phyloP scores from a whole-genome alignment of 2,888 invertebrate species.

The Epinotia brunnichana region DNA sequence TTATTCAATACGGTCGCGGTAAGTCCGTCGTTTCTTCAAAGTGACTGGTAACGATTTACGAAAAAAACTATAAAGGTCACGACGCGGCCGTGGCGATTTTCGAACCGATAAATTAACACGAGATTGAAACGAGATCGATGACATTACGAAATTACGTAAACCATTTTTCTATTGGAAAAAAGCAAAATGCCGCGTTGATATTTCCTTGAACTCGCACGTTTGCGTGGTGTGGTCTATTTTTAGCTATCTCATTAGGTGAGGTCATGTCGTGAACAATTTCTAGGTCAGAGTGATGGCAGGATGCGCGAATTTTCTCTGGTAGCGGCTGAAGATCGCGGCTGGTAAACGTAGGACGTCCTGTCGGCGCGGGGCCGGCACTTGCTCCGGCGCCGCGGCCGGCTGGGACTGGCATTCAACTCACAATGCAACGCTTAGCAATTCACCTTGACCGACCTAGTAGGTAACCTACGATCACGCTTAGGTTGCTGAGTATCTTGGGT shows the following conservation, averaged over 20 bases:
- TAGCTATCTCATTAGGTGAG: slow-evolving; percentile 61
- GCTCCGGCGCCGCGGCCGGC: slow-evolving; percentile 32
- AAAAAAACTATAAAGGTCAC: slow-evolving; percentile 36
- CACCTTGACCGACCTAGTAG: background rate
- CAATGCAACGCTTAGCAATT: background rate
- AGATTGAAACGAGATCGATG: slow-evolving; percentile 27
- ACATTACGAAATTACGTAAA: slow-evolving; percentile 17
- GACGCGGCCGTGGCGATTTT: slow-evolving; percentile 31
- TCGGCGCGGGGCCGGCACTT: background rate
- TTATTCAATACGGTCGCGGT: slow-evolving; percentile 4
- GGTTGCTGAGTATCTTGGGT: background rate
- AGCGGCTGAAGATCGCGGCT: slow-evolving; percentile 48
- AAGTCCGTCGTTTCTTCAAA: slow-evolving; percentile 7
- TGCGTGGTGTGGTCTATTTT: slow-evolving; percentile 57
- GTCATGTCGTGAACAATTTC: slow-evolving; percentile 62
- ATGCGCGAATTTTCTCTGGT: slow-evolving; percentile 66
- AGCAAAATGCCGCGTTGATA: slow-evolving; percentile 9
- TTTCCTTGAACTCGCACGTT: slow-evolving; percentile 36
- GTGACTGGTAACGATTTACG: slow-evolving; percentile 19
- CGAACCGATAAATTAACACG: slow-evolving; percentile 32
- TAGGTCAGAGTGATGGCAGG: slow-evolving; percentile 65
- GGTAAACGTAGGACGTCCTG: slow-evolving; percentile 53
- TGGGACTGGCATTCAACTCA: background rate
- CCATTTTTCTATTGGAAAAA: slow-evolving; percentile 19
- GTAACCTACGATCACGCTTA: background rate